Evolutionary conservation across 2,797 vertebrate genomes (phyloP).

Genomic region (Coccyzus lansbergi): DNA sequence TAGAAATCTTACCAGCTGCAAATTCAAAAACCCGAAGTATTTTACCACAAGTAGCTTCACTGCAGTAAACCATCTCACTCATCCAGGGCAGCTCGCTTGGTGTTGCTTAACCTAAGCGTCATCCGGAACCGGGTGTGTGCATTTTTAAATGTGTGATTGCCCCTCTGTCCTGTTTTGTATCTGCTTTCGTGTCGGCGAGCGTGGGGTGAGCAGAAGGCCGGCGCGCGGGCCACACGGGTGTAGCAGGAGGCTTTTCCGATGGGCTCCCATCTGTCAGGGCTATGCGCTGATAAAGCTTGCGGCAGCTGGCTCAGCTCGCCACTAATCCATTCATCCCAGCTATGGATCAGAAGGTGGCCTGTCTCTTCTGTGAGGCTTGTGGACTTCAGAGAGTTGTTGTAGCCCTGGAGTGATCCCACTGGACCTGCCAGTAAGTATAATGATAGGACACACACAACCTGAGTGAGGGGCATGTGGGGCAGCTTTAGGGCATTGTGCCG

Average conservation of each 20-base stretch:
- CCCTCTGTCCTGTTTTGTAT: background rate
- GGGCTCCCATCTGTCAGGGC: slow-evolving; percentile 83
- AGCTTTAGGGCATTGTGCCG: background rate
- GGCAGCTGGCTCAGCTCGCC: slow-evolving; percentile 66
- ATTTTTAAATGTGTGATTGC: background rate
- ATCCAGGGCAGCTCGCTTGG: background rate
- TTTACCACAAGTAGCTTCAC: background rate
- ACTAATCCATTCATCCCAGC: slow-evolving; percentile 74
- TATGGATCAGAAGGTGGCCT: slow-evolving; percentile 61
- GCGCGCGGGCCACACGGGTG: slow-evolving; percentile 61
- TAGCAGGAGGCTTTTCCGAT: slow-evolving; percentile 77
- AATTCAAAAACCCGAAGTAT: background rate
- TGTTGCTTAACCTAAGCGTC: background rate
- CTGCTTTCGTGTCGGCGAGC: background rate
- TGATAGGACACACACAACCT: background rate
- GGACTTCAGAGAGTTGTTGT: slow-evolving; percentile 30
- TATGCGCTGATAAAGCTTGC: slow-evolving; percentile 75
- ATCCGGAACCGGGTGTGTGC: accelerated
- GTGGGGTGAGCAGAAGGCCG: slow-evolving; percentile 59
- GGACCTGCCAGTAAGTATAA: slow-evolving; percentile 11
- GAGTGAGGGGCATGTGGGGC: background rate
- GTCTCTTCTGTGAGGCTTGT: slow-evolving; percentile 42
- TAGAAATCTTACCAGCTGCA: background rate
- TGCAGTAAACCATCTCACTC: background rate
- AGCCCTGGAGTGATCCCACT: background rate